Evolutionary conservation across 1,140 invertebrate genomes (phyloP).

Genomic region (Trachymyrmex septentrionalis): DNA sequence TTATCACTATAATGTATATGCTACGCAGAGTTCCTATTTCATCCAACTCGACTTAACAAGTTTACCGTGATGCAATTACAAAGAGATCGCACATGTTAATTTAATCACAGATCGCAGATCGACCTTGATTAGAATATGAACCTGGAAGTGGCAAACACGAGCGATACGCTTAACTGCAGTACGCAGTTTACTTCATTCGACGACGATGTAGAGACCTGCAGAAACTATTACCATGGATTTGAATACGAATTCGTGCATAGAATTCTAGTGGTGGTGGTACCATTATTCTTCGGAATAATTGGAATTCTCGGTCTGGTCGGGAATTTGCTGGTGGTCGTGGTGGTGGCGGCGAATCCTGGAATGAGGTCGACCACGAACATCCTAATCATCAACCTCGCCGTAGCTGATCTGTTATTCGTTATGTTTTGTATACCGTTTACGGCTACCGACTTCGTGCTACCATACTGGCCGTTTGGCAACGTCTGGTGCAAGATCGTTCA

Average conservation of each 20-base stretch:
- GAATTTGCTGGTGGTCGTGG: conserved; percentile 95
- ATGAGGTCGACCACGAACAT: conserved; percentile 98
- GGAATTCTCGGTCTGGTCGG: conserved; percentile 95
- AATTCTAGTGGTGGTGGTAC: conserved; percentile 92
- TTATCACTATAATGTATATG: neutral
- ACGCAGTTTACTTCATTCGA: neutral
- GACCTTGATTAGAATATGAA: conserved; percentile 7
- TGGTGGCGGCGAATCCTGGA: conserved; percentile 94
- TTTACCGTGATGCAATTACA: neutral
- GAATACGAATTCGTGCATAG: conserved; percentile 85
- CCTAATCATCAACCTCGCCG: conserved; percentile 95
- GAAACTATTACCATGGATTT: neutral
- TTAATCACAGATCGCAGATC: neutral
- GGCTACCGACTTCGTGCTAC: conserved; percentile 94
- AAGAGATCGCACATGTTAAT: neutral
- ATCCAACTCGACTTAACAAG: neutral
- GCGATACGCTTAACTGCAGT: conserved; percentile 26
- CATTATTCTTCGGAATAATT: conserved; percentile 95
- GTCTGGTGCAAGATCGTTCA: conserved; percentile 96
- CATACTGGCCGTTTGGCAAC: conserved; percentile 96
- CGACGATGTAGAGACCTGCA: conserved; percentile 16
- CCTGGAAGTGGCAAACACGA: conserved; percentile 4
- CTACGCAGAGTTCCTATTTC: neutral
- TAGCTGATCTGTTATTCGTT: conserved; percentile 97
- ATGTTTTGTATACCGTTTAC: conserved; percentile 98